These are phyloP conservation scores for Anabas testudineus DNA, from an alignment of 2,797 vertebrate genomes.

Conservation along the genomic window DNA sequence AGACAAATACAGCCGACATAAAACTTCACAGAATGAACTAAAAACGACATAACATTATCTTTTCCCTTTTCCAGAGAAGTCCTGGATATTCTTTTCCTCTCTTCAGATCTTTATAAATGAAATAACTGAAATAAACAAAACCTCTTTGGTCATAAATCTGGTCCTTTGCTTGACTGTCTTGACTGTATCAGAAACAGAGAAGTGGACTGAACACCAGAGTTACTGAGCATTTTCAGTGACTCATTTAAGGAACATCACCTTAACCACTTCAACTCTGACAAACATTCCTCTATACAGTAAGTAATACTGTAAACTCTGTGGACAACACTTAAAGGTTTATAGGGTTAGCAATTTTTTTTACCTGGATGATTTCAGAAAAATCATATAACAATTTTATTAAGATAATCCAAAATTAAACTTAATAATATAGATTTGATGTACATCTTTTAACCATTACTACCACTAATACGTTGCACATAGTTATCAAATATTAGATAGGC, in stretches of 20 bases:
- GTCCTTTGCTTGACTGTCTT: neutral
- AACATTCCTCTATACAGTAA: neutral
- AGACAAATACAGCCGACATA: constrained; percentile 3
- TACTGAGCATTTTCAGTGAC: neutral
- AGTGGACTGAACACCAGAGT: neutral
- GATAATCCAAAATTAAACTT: neutral
- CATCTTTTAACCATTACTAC: neutral
- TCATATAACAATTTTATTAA: neutral
- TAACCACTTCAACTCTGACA: neutral
- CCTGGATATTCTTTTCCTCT: neutral
- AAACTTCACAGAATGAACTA: neutral
- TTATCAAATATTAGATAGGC: neutral
- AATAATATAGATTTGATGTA: neutral
- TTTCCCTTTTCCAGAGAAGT: neutral
- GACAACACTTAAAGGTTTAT: no score
- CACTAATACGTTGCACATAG: neutral
- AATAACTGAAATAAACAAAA: neutral
- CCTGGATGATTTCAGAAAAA: neutral
- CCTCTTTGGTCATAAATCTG: neutral
- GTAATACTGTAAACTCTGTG: neutral
- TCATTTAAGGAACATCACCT: neutral
- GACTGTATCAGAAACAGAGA: neutral
- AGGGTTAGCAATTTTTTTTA: no score
- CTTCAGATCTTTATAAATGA: neutral
- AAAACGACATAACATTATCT: neutral